Base-by-base conservation (phyloP, 2,797 vertebrate genomes). In the Eupleurogrammus muticus region DNA sequence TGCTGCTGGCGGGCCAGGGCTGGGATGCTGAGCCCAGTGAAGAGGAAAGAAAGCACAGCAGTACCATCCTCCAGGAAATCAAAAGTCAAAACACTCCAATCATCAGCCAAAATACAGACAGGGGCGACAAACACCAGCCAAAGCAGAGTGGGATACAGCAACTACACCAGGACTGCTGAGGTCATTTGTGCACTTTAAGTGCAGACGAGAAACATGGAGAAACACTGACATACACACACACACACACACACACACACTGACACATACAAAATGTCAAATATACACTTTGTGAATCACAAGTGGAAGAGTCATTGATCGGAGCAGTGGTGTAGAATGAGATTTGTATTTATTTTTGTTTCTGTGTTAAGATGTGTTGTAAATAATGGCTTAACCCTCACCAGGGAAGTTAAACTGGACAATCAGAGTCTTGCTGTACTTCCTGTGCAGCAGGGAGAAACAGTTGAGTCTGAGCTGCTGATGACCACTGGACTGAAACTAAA, bases 261-360 rank as follows among this genome's bases (percentile, higher is more conserved):
- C 55, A 69, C 63, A 81, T 28, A 53, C 35, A 78, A 62, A 79
- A 82, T 71, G 36, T 80, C 63, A 66, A 62, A 87, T 54, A 73
- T 52, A 85, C 54, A 81, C 48, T 75, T 76, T 75, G 69, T 82
- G 73, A 82, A 83, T 74, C 46, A 68, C 36, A 83, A 61, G 75
- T 65, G 75, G 47, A 73, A 69, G 62, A 84, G 60, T 80, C 62
- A 40, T 66, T 73, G 80, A 77, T 77, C 54, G 81, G 64, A 80
- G 64, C 68, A 79, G 76, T 75, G 66, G 65, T 73, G 75, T 73
- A 75, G 87, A 75, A 77, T 92, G 83, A 93, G 83, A 94, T 93
- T 94, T 94, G 90, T 94, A 93, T 94, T 95, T 95, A 93, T 95
- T 95, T 95, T 94, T 82, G 87, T 91, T 90, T 83, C 67, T 80